Conservation (phyloP, 1,140 invertebrate genomes). For the Bathynomus jamesi region DNA sequence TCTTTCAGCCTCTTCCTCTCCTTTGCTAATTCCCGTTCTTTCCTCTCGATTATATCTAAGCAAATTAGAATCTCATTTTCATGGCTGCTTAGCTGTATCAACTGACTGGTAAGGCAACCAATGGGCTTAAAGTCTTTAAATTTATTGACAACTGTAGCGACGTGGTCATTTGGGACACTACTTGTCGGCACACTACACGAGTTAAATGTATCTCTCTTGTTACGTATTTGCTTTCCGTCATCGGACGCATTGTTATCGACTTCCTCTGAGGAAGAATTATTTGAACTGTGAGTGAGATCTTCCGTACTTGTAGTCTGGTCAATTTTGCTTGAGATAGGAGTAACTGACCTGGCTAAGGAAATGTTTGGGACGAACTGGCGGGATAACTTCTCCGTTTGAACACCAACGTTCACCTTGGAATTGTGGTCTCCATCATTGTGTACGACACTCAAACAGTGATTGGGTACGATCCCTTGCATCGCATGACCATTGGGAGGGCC, state of each 20-base stretch:
- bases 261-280: neutral
- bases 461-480: neutral
- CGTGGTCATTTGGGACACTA: neutral
- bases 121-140: neutral
- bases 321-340: slow-evolving; percentile 17
- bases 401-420: slow-evolving; percentile 11
- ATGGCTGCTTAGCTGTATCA: slow-evolving; percentile 22
- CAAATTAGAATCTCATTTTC: slow-evolving; percentile 20
- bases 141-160: neutral
- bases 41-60: slow-evolving; percentile 16
- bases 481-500: slow-evolving; percentile 6
- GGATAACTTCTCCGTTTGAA: slow-evolving; percentile 20
- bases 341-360: slow-evolving; percentile 22
- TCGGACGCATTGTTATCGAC: neutral
- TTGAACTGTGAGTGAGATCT: neutral
- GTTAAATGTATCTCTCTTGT: neutral
- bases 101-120: slow-evolving; percentile 8
- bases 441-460: neutral
- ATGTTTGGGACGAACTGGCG: slow-evolving; percentile 26
- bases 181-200: neutral
- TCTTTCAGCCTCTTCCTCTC: slow-evolving; percentile 22
- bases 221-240: neutral
- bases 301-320: slow-evolving; percentile 29
- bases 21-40: slow-evolving; percentile 15
- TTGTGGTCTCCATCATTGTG: neutral